Base-by-base conservation (phyloP, 2,113 vertebrate genomes). In the Nipponia nippon region DNA sequence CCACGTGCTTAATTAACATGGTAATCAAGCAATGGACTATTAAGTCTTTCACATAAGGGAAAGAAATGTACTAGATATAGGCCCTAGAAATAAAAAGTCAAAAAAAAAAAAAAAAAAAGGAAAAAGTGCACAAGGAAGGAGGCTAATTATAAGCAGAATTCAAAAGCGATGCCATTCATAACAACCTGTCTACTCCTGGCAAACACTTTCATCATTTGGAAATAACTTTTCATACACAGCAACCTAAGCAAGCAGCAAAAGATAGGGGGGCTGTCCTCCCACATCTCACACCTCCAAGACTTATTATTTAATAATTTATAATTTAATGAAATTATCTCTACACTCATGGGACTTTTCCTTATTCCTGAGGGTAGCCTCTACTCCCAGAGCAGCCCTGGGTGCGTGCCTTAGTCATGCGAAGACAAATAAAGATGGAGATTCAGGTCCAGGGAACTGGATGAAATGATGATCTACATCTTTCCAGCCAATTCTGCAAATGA, bases 11-110 rank as follows among this genome's bases (percentile, higher is more conserved):
- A 93, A 96, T 93, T 97, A 94, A 92, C 58, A 72, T 87, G 93
- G 80, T 95, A 97, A 97, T 97, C 83, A 93, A 94, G 86, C 32
- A 63, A 75, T 25, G 50, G 80, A 38, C 72, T 94, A 80, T 81
- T 88, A 92, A 87, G 75, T 63, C 59, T 93, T 95, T 83, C 1
- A 3, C 0, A 0, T 65, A 88, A 90, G 47, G 46, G 72, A 79
- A 92, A 94, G 49, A 91, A 87, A 85, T 52, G 42, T 62, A 67
- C 66, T 70, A 89, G 83, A 83, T 56, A 63, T 0, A 1, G 75
- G 25, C 11, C 61, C 46, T 91, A 87, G 83, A 81, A 83, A 83
- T 73, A 90, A 89, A 66, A 66, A 52, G 13, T 3, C 11, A 34
- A 42, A 56, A 7, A 42, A 70, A 63, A 62, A 72, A 36, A 26